Base-by-base conservation (phyloP, 2,113 vertebrate species). In the Galemys pyrenaicus region DNA sequence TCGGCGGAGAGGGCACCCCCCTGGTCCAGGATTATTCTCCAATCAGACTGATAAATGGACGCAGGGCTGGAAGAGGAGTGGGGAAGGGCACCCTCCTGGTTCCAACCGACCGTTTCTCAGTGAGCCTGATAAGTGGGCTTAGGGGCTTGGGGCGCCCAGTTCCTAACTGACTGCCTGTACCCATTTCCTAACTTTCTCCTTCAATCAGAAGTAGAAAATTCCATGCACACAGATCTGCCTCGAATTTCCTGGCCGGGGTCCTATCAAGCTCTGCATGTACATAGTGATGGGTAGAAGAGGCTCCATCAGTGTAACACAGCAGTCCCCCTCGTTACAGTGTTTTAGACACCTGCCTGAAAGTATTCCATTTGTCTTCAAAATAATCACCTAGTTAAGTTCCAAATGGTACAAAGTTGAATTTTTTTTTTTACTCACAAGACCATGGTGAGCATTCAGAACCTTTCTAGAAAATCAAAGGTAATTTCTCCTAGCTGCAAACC, bases 401-500 rank as follows among this genome's bases (percentile, higher is more conserved):
- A 82, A 39, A 54, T 64, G 56, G 54, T 88, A 81, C 51, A 81
- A 87, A 85, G 56, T 81, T 88, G 71, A 30, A 80, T 68, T 93
- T 46, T 92, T 85, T 46, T 92, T 85, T 90, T 88, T 35, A 89
- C 87, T 90, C 67, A 58, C 77, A 87, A 81, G 90, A 92, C 81
- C 9, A 13, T 78, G 71, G 87, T 82, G 87, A 96, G 85, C 82
- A 87, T 84, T 93, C 81, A 82, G 77, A 86, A 56, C 46, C 91
- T 93, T 89, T 87, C 51, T 24, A 71, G 37, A 94, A 95, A 94
- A 91, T 82, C 88, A 92, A 94, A 93, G 54, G 77, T 88, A 62
- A 88, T 68, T 82, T 90, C 49, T 74, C 73, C 78, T 87, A 87
- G 88, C 85, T 91, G 71, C n/a, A 56, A 74, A 68, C 37, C 49